Conservation (phyloP, 2,797 vertebrate genomes). For the Mormyrops attenuatus region DNA sequence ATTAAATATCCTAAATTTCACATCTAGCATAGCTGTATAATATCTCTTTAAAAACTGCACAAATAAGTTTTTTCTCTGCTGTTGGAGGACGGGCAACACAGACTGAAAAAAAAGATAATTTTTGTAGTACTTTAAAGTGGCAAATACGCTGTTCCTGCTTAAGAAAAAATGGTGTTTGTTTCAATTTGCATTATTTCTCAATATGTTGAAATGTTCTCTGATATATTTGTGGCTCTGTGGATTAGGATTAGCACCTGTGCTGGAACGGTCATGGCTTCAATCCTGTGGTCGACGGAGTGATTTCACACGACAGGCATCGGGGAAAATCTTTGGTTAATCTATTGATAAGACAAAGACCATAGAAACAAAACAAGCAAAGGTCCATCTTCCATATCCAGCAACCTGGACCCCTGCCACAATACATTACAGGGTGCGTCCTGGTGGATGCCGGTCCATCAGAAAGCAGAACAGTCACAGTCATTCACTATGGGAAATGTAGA, state of each 20-base stretch:
- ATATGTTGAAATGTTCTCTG: background rate
- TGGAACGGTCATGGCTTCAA: background rate
- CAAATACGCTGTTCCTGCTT: background rate
- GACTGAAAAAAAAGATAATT: background rate
- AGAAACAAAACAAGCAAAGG: background rate
- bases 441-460: background rate
- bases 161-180: background rate
- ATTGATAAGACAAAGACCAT: background rate
- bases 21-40: background rate
- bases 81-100: background rate
- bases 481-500: background rate
- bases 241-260: background rate
- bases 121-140: background rate
- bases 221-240: background rate
- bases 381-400: background rate
- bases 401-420: background rate
- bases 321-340: background rate
- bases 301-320: background rate
- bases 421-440: background rate
- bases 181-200: background rate
- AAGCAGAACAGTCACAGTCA: background rate
- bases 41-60: background rate
- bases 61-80: background rate
- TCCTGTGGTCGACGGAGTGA: background rate
- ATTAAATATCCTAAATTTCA: background rate